A percentile compares a stretch with the other conserved stretches of the same genome.
phyloP scores from a whole-genome alignment of 2,113 vertebrate genomes.

The Cryptotis parvus region DNA sequence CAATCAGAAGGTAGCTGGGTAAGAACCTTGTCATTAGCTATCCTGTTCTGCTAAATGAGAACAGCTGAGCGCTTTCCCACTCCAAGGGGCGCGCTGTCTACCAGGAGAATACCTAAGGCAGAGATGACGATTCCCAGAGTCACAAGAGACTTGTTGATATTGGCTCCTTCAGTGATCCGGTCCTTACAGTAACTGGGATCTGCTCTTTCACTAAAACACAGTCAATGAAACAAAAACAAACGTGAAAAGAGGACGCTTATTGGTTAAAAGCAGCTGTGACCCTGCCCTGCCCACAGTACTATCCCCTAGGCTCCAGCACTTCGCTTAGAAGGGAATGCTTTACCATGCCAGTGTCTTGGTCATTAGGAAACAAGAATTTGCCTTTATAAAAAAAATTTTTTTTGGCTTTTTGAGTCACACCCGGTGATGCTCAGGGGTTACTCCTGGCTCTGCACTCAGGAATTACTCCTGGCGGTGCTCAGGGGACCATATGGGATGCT shows the following conservation, averaged over 20 bases:
- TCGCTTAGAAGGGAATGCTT: too few relatives aligned
- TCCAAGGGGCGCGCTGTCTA: background rate
- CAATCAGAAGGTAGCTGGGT: slow-evolving; percentile 32
- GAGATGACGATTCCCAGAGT: slow-evolving; percentile 99
- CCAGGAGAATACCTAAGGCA: slow-evolving; percentile 91
- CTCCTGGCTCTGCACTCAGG: too few relatives aligned
- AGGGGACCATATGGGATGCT: too few relatives aligned
- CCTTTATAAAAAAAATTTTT: too few relatives aligned
- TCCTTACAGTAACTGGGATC: slow-evolving; percentile 96
- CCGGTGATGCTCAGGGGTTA: too few relatives aligned
- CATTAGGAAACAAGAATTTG: too few relatives aligned
- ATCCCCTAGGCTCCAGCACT: too few relatives aligned
- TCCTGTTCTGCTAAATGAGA: slow-evolving; percentile 41
- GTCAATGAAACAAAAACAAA: slow-evolving; percentile 28
- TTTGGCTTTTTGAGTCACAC: too few relatives aligned
- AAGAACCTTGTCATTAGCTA: background rate
- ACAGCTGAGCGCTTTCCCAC: slow-evolving; percentile 12
- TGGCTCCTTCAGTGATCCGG: slow-evolving; percentile 96
- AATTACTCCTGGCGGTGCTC: too few relatives aligned
- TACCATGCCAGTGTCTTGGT: too few relatives aligned
- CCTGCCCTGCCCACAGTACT: too few relatives aligned
- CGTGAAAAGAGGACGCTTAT: background rate
- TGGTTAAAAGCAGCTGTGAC: background rate
- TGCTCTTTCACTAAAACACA: slow-evolving; percentile 93
- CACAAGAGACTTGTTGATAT: slow-evolving; percentile 98